phyloP scores from a whole-genome alignment of 2,113 vertebrate genomes.

The Gobio gobio region DNA sequence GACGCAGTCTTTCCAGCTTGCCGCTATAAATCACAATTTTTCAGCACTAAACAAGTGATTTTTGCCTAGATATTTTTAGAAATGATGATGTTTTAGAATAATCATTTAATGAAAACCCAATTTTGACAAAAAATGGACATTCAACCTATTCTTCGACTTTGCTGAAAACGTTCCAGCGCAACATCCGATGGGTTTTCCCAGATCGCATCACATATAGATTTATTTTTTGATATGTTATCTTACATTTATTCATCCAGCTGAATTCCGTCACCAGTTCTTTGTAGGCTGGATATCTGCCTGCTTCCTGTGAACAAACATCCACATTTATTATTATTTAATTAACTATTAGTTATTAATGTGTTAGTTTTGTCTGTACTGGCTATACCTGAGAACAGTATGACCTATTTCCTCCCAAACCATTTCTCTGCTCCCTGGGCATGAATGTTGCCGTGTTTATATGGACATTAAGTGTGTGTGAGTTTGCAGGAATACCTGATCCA shows the following conservation, averaged over 20 bases:
- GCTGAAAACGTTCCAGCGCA: no score
- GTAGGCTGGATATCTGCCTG: conserved; percentile 93
- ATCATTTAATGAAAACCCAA: no score
- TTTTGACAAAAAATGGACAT: no score
- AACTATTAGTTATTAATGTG: neutral
- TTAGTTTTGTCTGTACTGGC: neutral
- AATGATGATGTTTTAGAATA: no score
- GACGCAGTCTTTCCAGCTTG: no score
- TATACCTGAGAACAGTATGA: neutral
- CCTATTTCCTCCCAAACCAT: neutral
- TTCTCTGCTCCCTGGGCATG: neutral
- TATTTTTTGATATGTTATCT: conserved; percentile 55
- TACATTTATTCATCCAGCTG: conserved; percentile 93
- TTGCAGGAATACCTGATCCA: conserved; percentile 35
- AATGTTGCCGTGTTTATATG: neutral
- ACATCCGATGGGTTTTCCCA: no score
- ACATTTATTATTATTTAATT: neutral
- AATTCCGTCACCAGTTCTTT: conserved; percentile 98
- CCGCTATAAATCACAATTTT: no score
- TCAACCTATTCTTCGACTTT: no score
- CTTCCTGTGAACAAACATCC: conserved; percentile 78
- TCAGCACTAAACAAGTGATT: no score
- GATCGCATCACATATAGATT: no score
- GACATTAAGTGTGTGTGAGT: conserved; percentile 4
- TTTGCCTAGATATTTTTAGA: no score